These are phyloP conservation scores for Conus betulinus DNA, from an alignment of 1,140 invertebrate genomes.

Conservation along the genomic window DNA sequence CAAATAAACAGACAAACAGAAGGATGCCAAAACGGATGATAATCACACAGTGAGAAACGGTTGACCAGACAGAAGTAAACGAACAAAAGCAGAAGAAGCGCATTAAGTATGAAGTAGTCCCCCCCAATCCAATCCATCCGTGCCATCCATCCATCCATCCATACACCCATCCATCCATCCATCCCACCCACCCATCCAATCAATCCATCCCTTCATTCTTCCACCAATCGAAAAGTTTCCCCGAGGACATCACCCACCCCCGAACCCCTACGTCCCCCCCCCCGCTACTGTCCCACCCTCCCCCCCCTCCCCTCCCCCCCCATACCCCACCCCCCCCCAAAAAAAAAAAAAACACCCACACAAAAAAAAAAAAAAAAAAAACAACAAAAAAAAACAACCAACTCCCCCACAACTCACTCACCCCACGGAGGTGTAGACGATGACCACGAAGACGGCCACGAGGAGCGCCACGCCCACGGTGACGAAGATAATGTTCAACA, in stretches of 20 bases:
- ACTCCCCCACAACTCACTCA: slow-evolving; percentile 12
- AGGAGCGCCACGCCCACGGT: slow-evolving; percentile 53
- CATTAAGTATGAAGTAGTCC: not conserved
- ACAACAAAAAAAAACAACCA: not conserved
- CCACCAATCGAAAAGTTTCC: no score
- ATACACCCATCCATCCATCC: no score
- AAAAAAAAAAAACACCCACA: no score
- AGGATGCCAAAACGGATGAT: not conserved
- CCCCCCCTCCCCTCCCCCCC: not conserved
- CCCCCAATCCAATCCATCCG: not conserved
- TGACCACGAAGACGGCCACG: slow-evolving; percentile 54
- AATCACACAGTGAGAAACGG: not conserved
- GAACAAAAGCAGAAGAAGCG: not conserved
- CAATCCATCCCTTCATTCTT: no score
- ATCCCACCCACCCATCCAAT: no score
- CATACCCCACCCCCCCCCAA: not conserved
- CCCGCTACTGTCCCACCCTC: not conserved
- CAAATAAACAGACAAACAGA: no score
- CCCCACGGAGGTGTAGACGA: slow-evolving; percentile 55
- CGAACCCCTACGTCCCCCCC: not conserved
- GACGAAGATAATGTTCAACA: slow-evolving; percentile 56
- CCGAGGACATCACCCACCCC: not conserved
- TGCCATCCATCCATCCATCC: not conserved
- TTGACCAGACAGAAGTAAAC: not conserved
- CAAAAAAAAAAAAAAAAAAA: not conserved